Base-by-base conservation (phyloP, 1,140 invertebrate genomes). In the Theocolax elegans region DNA sequence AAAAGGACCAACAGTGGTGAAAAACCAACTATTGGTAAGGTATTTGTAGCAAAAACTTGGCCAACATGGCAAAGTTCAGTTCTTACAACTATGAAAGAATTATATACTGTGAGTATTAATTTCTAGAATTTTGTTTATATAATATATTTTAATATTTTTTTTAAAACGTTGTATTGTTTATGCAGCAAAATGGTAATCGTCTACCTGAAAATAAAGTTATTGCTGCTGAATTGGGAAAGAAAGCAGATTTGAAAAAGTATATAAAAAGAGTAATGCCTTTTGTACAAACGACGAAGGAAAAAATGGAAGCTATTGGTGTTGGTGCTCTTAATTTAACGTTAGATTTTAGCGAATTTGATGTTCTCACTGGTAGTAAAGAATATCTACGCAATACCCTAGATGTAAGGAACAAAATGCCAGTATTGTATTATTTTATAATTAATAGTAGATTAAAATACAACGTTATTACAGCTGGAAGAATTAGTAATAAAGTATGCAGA, bases 211-310 rank as follows among this genome's bases (percentile, higher is more conserved):
- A 99, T 85, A 98, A 98, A 87, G 79, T 88, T 1, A 92, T 99
- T 67, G 92, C 95, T 0, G 81, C 86, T 2, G 91, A 92, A 75
- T 85, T 99, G 42, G 89, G 87, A 2, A 89, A 88, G 44, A 91
- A 92, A 59, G 79, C 88, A 0, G 92, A 94, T 38, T 84, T 99
- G 21, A 97, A 98, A 85, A 98, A 97, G 80, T 96, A 97, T 79
- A 94, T 92, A 90, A 99, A 99, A 86, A 91, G 94, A 77, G 93
- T 95, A 1, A 99, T 99, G 98, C 97, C 97, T 1, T 99, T 99
- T 86, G 97, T 97, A 0, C 95, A 97, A 87, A 88, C 89, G 60
- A 89, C 90, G 17, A 90, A 90, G 75, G 94, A 97, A 78, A 94
- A 93, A 81, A 86, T 97, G 64, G 87, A 90, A 53, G 70, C 83